Base-by-base conservation (phyloP, 2,113 vertebrate species). In the Pachyramphus minor region DNA sequence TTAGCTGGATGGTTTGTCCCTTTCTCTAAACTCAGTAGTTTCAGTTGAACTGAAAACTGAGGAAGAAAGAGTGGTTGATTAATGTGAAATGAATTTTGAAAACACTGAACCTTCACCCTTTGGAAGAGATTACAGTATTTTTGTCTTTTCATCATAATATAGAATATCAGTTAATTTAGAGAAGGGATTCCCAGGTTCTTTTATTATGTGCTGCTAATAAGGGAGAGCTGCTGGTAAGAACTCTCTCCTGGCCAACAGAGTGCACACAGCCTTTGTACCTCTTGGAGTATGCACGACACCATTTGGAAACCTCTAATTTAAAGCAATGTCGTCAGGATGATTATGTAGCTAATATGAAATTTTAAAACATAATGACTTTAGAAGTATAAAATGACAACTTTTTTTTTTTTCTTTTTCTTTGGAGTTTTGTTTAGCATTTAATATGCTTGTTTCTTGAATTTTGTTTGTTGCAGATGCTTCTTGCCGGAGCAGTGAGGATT, bases 401-500 rank as follows among this genome's bases (percentile, higher is more conserved):
- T 25, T 49, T 30, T 62, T 24, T 49, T 49, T 24, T 23, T n/a
- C n/a, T n/a, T n/a, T n/a, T n/a, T 47, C 17, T n/a, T 28, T 3
- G 19, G 15, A 58, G 8, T 81, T 94, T 96, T 91, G 35, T 33
- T 12, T 84, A 53, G 17, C 83, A 53, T 73, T 92, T 88, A 81
- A 74, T 83, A n/a, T 9, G 3, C 16, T 55, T 58, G 5, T 76
- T 93, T 96, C 2, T 95, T 94, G 95, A 2, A 67, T 76, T 91
- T 87, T 94, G 8, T 84, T 91, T 91, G 25, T 86, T 90, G 50
- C 71, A 99, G 99, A 98, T 99, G 95, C 97, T 99, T 62, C 98
- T 99, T 63, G 98, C 98, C 0, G 99, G 99, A 90, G 99, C 99
- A 14, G 98, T 99, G 33, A 98, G 99, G 88, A 98, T 99, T 33